Evolutionary conservation across 1,140 invertebrate species (phyloP).

Genomic region (Procambarus virginalis): DNA sequence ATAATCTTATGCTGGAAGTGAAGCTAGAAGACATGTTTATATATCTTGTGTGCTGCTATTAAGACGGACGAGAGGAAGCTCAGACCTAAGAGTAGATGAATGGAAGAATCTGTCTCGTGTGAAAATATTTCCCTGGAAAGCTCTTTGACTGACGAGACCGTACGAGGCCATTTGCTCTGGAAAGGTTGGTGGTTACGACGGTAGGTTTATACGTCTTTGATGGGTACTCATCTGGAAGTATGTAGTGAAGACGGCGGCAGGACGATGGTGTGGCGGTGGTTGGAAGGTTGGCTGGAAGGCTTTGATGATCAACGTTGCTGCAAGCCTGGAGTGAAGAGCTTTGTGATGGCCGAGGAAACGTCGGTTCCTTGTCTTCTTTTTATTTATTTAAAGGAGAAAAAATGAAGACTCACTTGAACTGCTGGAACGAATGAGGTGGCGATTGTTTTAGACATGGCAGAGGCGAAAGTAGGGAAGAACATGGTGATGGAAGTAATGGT

Average conservation of each 20-base stretch:
- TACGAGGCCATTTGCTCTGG: not conserved
- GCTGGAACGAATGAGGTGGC: not conserved
- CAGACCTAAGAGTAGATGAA: too few species aligned
- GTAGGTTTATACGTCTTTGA: conserved; percentile 6
- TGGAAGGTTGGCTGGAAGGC: not conserved
- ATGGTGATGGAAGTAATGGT: not conserved
- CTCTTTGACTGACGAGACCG: not conserved
- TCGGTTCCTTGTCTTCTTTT: not conserved
- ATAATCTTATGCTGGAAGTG: too few species aligned
- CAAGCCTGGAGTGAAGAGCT: not conserved
- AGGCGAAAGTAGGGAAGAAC: not conserved
- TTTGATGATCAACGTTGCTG: not conserved
- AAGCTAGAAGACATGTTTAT: not conserved
- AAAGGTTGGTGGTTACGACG: not conserved
- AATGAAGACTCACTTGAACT: not conserved
- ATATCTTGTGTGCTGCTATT: not conserved
- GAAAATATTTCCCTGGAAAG: not conserved
- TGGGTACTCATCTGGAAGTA: not conserved
- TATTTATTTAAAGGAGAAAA: not conserved
- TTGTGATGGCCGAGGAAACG: not conserved
- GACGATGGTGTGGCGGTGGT: not conserved
- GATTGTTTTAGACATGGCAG: too few species aligned
- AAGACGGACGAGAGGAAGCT: not conserved
- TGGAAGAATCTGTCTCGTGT: not conserved
- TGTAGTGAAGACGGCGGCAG: not conserved